Evolutionary conservation across 2,888 invertebrate species (phyloP), one percentile per base, ranked within the genome.

Genomic region (Atrina japonica): DNA sequence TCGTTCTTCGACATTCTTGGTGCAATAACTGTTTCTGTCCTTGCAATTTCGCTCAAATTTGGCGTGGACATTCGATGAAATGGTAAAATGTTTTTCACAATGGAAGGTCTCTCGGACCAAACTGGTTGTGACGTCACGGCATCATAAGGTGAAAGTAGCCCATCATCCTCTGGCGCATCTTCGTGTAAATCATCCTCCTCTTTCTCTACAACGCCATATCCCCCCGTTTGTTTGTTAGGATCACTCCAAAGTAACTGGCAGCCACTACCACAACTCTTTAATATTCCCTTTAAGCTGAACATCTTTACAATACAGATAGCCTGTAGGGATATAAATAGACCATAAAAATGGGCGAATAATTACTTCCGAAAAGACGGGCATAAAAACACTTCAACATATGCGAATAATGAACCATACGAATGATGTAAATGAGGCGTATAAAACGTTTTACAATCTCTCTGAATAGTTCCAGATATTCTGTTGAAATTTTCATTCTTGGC

Each of bases 241-340:
- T 69, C 69, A 49, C 52, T 69, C 69, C 69, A 69, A 14, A 69
- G 58, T 14, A 61, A 47, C 35, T 64, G 50, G 27, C 69, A 64
- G 23, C 69, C 64, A 55, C 61, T 60, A 27, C 64, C 61, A 35
- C 35, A 35, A 35, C 35, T 35, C 35, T 35, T 5, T 35, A 35
- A 35, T 35, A 35, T 11, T 11, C 35, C 35, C 11, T 35, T 35
- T 7, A 35, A 35, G 11, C 35, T 35, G 35, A 35, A 35, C 35
- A 35, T 35, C n/a, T 35, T 35, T 35, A 11, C 6, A 35, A 7
- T 35, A 5, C 5, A 35, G 35, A 35, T 11, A 11, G 6, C 35
- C 35, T 35, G 35, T 35, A 5, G 35, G 11, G 35, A 35, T 7
- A 35, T 7, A 35, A 35, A 7, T 7, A 35, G 11, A 11, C 5